Percentiles rank a stretch among this genome's conserved stretches.
Conservation (phyloP, 2,797 vertebrate genomes). For the Pyrrhura leucotis region DNA sequence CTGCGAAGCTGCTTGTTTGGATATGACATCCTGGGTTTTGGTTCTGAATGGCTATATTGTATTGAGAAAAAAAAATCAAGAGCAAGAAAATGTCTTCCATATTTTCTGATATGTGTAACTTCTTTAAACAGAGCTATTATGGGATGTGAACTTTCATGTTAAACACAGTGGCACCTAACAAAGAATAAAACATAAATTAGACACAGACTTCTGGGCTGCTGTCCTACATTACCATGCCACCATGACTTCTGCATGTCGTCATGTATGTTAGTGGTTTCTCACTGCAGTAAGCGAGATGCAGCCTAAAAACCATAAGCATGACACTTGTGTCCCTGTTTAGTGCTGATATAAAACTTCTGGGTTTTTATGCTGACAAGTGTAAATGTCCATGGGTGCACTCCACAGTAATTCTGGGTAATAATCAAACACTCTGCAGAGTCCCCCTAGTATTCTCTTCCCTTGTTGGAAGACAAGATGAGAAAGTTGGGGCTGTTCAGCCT, state of each 20-base stretch:
- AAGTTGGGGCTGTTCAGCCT: too few species aligned
- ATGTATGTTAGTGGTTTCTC: not conserved
- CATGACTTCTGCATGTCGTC: not conserved
- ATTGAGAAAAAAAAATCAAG: not conserved
- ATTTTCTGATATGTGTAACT: not conserved
- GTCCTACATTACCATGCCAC: not conserved
- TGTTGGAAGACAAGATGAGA: not conserved
- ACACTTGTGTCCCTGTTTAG: not conserved
- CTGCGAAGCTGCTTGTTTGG: not conserved
- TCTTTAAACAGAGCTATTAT: not conserved
- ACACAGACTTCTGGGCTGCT: not conserved
- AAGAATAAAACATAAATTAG: not conserved
- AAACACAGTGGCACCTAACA: not conserved
- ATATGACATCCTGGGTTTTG: not conserved
- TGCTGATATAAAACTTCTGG: not conserved
- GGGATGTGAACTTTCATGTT: not conserved
- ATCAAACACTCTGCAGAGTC: not conserved
- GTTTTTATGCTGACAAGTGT: not conserved
- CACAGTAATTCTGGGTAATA: not conserved
- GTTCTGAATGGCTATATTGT: conserved; percentile 33
- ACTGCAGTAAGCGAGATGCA: not conserved
- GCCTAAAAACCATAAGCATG: not conserved
- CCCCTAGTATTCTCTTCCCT: not conserved
- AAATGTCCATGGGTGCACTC: not conserved
- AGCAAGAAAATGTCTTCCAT: not conserved